Conservation (phyloP, 2,113 vertebrate genomes). For the Phyllostomus discolor region DNA sequence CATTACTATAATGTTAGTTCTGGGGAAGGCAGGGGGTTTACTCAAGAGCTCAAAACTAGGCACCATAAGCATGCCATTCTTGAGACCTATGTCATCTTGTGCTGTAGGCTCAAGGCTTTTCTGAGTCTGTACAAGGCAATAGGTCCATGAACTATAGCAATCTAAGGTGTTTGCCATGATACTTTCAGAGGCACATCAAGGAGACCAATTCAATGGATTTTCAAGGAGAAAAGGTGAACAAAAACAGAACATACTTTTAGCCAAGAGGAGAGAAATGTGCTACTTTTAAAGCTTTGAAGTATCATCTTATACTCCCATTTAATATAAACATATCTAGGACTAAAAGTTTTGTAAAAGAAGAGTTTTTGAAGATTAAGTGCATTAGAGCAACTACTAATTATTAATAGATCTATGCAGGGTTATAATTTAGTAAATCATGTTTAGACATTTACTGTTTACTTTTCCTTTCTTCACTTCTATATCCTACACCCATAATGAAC, state of each 20-base stretch:
- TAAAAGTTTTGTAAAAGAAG: slow-evolving; percentile 5
- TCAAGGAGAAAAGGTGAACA: neutral
- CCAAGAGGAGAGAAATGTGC: slow-evolving; percentile 16
- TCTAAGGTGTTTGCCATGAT: neutral
- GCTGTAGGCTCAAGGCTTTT: neutral
- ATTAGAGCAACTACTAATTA: neutral
- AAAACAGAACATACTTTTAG: slow-evolving; percentile 34
- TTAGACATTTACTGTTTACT: neutral
- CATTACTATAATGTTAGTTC: neutral
- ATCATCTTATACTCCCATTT: neutral
- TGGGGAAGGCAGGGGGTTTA: neutral
- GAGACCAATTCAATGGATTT: neutral
- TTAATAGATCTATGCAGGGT: neutral
- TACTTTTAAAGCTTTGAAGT: neutral
- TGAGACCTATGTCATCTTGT: neutral
- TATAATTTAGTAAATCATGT: neutral
- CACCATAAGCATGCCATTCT: neutral
- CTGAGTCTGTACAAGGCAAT: neutral
- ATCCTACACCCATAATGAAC: neutral
- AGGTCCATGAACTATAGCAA: neutral
- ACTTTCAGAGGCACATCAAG: neutral
- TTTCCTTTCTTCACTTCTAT: neutral
- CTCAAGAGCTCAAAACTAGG: neutral
- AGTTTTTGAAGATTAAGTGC: slow-evolving; percentile 28
- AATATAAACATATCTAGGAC: slow-evolving; percentile 23